These are phyloP conservation scores for Anoplopoma fimbria DNA, from an alignment of 2,113 vertebrate species.

Conservation along the genomic window DNA sequence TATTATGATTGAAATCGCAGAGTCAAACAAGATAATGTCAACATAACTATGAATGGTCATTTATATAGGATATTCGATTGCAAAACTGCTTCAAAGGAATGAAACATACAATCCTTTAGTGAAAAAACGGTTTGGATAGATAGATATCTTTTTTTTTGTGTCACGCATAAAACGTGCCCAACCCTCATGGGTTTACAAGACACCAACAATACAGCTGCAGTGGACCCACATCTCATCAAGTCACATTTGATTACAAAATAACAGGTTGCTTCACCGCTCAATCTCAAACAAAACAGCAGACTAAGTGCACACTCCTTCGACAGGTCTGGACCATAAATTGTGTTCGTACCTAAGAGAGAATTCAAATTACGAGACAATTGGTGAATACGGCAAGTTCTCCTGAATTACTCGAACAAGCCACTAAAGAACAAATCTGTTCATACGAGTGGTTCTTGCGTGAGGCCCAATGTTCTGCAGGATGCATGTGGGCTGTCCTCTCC, in stretches of 20 bases:
- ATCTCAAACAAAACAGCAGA: too few relatives aligned
- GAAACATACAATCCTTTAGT: neutral
- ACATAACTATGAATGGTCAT: neutral
- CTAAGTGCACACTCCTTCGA: neutral
- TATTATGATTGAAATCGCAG: neutral
- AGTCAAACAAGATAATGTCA: neutral
- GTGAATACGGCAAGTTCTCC: neutral
- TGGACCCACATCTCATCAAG: too few relatives aligned
- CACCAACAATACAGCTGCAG: too few relatives aligned
- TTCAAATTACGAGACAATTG: neutral
- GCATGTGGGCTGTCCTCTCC: slow-evolving; percentile 60
- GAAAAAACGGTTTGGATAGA: neutral
- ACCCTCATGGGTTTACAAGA: too few relatives aligned
- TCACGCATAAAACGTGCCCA: too few relatives aligned
- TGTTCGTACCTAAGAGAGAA: neutral
- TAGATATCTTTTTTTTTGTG: too few relatives aligned
- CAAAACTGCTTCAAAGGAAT: neutral
- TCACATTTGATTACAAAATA: too few relatives aligned
- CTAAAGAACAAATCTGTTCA: neutral
- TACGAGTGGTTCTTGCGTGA: neutral
- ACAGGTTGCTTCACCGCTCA: too few relatives aligned
- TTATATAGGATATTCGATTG: neutral
- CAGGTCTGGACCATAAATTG: neutral
- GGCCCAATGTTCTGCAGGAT: neutral
- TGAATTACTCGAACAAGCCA: neutral